Conservation (phyloP, 2,888 invertebrate species). For the Rhingia rostrata region DNA sequence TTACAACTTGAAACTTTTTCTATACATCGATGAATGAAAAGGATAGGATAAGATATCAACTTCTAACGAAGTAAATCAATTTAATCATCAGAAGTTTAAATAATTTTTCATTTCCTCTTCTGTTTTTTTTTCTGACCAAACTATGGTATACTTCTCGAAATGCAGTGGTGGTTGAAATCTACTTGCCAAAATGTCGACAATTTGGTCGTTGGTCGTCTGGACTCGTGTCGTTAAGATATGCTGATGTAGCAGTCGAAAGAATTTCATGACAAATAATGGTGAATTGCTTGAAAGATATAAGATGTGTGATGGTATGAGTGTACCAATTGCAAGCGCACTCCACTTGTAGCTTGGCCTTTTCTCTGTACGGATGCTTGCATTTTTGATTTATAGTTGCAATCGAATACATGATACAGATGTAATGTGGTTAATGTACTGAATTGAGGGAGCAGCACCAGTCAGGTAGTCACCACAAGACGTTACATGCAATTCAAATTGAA, state of each 20-base stretch:
- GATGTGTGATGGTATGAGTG: background rate
- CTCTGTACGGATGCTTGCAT: background rate
- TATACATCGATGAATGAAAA: background rate
- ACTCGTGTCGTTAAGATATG: conserved; percentile 15
- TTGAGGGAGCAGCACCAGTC: conserved; percentile 1
- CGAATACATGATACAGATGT: conserved; percentile 1
- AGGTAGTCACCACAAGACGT: conserved; percentile 50
- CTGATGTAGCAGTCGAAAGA: conserved; percentile 29
- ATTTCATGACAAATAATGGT: conserved; percentile 38
- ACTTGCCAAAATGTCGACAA: background rate
- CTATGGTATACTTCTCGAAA: background rate
- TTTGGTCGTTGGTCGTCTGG: background rate
- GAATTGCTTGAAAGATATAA: conserved; percentile 29
- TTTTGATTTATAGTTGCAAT: conserved; percentile 8
- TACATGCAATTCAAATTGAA: conserved; percentile 30
- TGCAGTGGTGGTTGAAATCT: background rate
- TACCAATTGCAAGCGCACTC: background rate
- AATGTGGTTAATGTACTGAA: conserved; percentile 32
- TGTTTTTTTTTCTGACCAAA: background rate
- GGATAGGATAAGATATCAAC: background rate
- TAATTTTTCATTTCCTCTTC: conserved; percentile 6
- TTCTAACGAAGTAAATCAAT: conserved; percentile 36
- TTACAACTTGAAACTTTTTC: conserved; percentile 8
- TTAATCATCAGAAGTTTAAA: conserved; percentile 18
- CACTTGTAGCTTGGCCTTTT: background rate